Percentiles rank a stretch among this genome's conserved stretches.
Evolutionary conservation across 2,888 invertebrate genomes (phyloP).

Genomic region (Perdita meconis): DNA sequence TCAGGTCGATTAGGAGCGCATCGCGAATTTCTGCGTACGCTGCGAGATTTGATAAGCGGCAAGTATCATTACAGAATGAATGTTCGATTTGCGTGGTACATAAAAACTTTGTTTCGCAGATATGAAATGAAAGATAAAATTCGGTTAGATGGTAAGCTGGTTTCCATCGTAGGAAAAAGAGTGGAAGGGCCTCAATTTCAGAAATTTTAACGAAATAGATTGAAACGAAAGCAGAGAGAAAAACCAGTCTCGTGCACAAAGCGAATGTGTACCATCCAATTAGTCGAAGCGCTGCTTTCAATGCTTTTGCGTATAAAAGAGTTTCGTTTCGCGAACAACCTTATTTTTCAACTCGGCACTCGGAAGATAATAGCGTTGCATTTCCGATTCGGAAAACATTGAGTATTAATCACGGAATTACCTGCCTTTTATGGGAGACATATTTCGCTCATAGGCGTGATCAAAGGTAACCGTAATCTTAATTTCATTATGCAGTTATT

Average conservation of each 20-base stretch:
- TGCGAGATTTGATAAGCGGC: no score
- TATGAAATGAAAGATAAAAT: not conserved
- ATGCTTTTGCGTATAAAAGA: constrained; percentile 6
- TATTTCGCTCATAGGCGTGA: no score
- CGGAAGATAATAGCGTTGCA: not conserved
- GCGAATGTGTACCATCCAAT: constrained; percentile 18
- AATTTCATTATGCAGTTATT: no score
- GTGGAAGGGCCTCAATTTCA: not conserved
- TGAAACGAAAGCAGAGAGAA: constrained; percentile 14
- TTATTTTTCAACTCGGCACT: not conserved
- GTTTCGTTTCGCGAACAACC: not conserved
- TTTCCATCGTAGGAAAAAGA: not conserved
- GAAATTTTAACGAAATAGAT: not conserved
- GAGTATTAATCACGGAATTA: no score
- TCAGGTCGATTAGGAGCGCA: not conserved
- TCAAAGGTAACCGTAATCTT: no score
- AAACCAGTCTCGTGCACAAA: constrained; percentile 15
- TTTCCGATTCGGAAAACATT: not conserved
- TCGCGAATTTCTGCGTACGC: not conserved
- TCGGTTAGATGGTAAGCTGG: not conserved
- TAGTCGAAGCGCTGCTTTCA: constrained; percentile 3
- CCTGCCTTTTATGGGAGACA: no score
- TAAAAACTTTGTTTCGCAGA: no score
- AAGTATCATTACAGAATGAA: no score
- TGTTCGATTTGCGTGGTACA: no score